Evolutionary conservation across 2,113 vertebrate species (phyloP).

Genomic region (Chrysemys picta): DNA sequence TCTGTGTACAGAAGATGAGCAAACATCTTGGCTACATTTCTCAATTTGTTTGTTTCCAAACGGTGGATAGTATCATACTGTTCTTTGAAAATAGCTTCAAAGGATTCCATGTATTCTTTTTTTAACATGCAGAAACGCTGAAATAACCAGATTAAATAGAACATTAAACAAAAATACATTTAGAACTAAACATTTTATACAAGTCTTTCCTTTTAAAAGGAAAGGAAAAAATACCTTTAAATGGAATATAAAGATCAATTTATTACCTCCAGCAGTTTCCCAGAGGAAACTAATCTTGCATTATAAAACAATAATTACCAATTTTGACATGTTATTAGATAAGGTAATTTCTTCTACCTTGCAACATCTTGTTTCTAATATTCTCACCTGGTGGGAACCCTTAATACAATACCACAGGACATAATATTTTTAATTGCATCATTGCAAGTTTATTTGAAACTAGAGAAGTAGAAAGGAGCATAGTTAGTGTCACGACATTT

Average conservation of each 20-base stretch:
- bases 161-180: background rate
- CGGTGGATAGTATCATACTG: conserved; percentile 98
- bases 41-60: conserved; percentile 97
- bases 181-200: background rate
- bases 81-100: conserved; percentile 95
- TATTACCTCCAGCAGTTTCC: conserved; percentile 5
- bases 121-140: conserved; percentile 97
- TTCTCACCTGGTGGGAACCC: background rate
- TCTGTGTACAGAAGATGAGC: conserved; percentile 97
- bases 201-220: background rate
- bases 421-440: background rate
- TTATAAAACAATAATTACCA: conserved; percentile 12
- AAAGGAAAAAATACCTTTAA: background rate
- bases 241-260: background rate
- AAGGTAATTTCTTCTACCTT: background rate
- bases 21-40: conserved; percentile 97
- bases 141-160: background rate
- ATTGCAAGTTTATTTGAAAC: fast-evolving
- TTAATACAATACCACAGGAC: background rate
- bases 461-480: background rate
- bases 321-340: background rate
- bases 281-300: background rate
- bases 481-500: background rate
- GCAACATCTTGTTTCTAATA: fast-evolving
- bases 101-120: conserved; percentile 99